Base-by-base conservation (phyloP, 2,888 invertebrate species). In the Drosophila rellima region DNA sequence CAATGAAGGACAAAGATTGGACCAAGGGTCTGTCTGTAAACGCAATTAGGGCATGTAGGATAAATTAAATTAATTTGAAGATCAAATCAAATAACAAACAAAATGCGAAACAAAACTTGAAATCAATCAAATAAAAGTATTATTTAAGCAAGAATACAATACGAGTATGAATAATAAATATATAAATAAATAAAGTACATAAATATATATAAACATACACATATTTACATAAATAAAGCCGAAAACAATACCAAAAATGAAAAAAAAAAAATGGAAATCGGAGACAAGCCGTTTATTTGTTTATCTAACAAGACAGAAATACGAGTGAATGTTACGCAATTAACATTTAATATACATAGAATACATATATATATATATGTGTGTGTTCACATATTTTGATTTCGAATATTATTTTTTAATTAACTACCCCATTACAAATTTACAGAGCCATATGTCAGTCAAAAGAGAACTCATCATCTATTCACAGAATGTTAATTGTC, bases 81-180 rank as follows among this genome's bases (percentile, higher is more conserved):
- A 33, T 65, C 63, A 73, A 82, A 87, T 77, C 80, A 83, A 77
- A 62, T 69, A 48, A 82, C 70, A 71, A 85, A 33, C 44, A 44
- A 44, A 44, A 55, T 17, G 44, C 86, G 33, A 73, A 86, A 61
- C 60, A 44, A 90, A 91, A 89, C 86, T 86, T 83, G 82, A 91
- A 90, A 89, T 89, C 91, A 91, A 91, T 91, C 91, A 91, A 90
- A 90, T 81, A 80, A 80, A 90, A 91, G 91, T 91, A 91, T 91
- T 91, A 91, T 80, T 78, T 89, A 89, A 82, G 89, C 72, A 78
- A 84, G 73, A 70, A 72, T 71, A 73, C 63, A 76, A 69, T 73
- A 76, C 64, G 48, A 77, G 54, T 64, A 67, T 63, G 63, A 67
- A 71, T 69, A 75, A 67, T 56, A 55, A 55, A 55, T 48, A 72